Evolutionary conservation across 1,140 invertebrate genomes (phyloP).

Genomic region (Pachypeltis micranthus): DNA sequence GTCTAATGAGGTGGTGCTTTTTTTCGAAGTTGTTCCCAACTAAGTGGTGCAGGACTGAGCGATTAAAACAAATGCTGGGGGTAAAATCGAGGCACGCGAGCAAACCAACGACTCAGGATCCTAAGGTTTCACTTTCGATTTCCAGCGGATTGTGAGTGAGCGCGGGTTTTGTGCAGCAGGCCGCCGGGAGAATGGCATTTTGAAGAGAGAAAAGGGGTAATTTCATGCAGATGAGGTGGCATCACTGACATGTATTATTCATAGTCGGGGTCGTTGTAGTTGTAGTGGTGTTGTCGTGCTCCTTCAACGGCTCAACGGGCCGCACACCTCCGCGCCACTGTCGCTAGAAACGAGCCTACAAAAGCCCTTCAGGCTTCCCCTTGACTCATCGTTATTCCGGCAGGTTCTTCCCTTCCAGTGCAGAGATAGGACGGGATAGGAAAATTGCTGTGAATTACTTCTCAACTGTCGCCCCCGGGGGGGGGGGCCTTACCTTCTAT

Average conservation of each 20-base stretch:
- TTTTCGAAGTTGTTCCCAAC: too few relatives aligned
- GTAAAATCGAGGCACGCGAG: too few relatives aligned
- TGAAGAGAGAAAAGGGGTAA: constrained; percentile 3
- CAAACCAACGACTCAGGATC: too few relatives aligned
- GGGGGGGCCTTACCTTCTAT: too few relatives aligned
- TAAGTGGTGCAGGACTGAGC: too few relatives aligned
- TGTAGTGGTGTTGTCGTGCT: too few relatives aligned
- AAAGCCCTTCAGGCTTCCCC: background rate
- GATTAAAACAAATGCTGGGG: too few relatives aligned
- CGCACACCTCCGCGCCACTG: background rate
- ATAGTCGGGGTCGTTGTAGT: background rate
- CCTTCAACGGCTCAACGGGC: background rate
- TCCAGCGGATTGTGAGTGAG: background rate
- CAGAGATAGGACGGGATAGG: background rate
- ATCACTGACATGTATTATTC: constrained; percentile 1
- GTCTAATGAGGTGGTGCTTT: too few relatives aligned
- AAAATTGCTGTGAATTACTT: constrained; percentile 7
- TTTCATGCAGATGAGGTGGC: constrained; percentile 8
- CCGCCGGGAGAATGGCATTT: constrained; percentile 3
- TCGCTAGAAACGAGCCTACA: background rate
- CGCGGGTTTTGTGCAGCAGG: background rate
- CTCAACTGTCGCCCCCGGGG: background rate
- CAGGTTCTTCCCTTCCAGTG: background rate
- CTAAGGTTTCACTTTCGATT: background rate
- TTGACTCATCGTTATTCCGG: constrained; percentile 2